Conservation (phyloP, 2,113 vertebrate genomes). For the Calyptomena viridis region DNA sequence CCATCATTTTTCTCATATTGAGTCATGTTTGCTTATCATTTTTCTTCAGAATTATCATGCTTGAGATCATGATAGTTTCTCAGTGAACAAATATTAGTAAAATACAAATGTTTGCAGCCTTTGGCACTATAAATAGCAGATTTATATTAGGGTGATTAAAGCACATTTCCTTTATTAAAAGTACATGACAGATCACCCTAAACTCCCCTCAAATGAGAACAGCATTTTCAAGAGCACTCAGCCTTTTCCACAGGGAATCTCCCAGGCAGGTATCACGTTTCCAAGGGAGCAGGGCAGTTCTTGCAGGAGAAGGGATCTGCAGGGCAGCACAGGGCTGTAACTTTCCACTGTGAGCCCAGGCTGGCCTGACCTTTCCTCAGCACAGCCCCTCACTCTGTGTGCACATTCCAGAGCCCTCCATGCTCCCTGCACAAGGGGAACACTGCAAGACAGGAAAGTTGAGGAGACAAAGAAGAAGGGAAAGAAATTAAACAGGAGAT, state of each 20-base stretch:
- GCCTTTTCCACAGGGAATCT: neutral
- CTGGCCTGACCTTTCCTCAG: slow-evolving; percentile 57
- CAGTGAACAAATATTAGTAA: neutral
- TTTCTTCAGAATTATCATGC: neutral
- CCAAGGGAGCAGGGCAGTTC: neutral
- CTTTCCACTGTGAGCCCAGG: slow-evolving; percentile 60
- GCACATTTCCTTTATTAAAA: neutral
- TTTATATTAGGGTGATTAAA: neutral
- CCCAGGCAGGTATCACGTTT: slow-evolving; percentile 9
- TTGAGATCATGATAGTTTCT: neutral
- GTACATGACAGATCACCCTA: neutral
- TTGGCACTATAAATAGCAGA: neutral
- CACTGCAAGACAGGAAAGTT: rapidly evolving
- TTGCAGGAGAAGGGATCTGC: slow-evolving; percentile 23
- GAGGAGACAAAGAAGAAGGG: neutral
- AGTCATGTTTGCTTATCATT: neutral
- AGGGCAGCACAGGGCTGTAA: slow-evolving; percentile 51
- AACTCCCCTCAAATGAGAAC: neutral
- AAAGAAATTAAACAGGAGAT: neutral
- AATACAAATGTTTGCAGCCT: neutral
- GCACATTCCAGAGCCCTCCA: neutral
- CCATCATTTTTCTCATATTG: neutral
- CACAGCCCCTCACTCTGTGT: neutral
- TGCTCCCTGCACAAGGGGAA: neutral
- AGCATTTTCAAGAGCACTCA: neutral